Evolutionary conservation across 2,888 invertebrate genomes (phyloP).

Genomic region (Pristionchus entomophagus): DNA sequence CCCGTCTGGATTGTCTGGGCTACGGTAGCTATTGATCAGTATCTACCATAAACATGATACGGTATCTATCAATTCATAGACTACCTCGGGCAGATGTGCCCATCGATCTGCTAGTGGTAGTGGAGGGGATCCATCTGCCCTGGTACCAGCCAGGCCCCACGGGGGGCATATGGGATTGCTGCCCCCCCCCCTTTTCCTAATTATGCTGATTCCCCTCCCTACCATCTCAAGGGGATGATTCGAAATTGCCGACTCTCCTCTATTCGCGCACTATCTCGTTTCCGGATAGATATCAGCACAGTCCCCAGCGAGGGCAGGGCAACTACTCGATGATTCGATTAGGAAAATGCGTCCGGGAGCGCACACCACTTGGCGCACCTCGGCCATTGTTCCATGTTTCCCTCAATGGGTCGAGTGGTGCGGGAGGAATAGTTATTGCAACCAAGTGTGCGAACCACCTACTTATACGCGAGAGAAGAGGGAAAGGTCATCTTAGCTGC

Average conservation of each 20-base stretch:
- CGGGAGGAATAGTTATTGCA: not conserved
- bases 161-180: slow-evolving; percentile 20
- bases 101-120: not conserved
- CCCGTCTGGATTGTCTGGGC: slow-evolving; percentile 1
- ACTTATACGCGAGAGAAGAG: not conserved
- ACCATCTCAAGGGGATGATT: not conserved
- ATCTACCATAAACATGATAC: not conserved
- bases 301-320: too few species aligned
- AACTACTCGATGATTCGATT: not conserved
- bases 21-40: too few species aligned
- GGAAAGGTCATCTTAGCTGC: slow-evolving; percentile 17
- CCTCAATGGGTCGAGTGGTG: slow-evolving; percentile 31
- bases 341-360: slow-evolving; percentile 19
- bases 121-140: not conserved
- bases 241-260: slow-evolving; percentile 12
- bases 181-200: not conserved
- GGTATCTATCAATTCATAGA: not conserved
- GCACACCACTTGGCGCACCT: not conserved
- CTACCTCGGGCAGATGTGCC: not conserved
- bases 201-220: slow-evolving; percentile 10
- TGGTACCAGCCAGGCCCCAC: not conserved
- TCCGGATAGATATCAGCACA: not conserved
- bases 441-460: slow-evolving; percentile 8
- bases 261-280: slow-evolving; percentile 16
- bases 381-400: slow-evolving; percentile 24